Percentiles rank a stretch among this genome's conserved stretches.
Evolutionary conservation across 2,113 vertebrate species (phyloP).

Genomic region (Cranoglanis bouderius): DNA sequence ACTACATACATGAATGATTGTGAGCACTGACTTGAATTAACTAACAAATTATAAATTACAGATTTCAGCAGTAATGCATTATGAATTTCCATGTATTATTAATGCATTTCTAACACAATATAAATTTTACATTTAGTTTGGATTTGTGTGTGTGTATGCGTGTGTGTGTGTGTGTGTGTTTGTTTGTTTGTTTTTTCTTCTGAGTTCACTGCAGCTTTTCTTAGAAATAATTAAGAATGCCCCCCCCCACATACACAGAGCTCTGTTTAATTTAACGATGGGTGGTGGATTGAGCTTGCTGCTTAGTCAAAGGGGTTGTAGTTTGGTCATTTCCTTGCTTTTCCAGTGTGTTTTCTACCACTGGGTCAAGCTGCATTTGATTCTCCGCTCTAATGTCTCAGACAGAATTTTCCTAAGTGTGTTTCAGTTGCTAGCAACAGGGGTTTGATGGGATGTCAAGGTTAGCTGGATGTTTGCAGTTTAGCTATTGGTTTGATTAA

Average conservation of each 20-base stretch:
- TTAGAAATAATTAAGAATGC: neutral
- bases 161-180: neutral
- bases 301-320: neutral
- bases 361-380: neutral
- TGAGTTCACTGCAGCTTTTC: neutral
- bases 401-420: neutral
- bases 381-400: neutral
- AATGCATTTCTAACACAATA: neutral
- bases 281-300: neutral
- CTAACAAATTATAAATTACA: neutral
- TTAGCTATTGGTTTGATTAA: conserved; percentile 36
- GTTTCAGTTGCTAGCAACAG: neutral
- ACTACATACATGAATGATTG: neutral
- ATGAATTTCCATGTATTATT: neutral
- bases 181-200: neutral
- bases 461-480: conserved; percentile 32
- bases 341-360: neutral
- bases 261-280: neutral
- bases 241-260: neutral
- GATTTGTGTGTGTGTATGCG: neutral
- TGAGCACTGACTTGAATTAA: neutral
- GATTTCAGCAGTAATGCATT: too few relatives aligned
- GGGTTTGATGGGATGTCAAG: neutral
- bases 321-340: neutral
- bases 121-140: neutral